Base-by-base conservation (phyloP, 1,140 invertebrate species). In the Antheraea mylitta region DNA sequence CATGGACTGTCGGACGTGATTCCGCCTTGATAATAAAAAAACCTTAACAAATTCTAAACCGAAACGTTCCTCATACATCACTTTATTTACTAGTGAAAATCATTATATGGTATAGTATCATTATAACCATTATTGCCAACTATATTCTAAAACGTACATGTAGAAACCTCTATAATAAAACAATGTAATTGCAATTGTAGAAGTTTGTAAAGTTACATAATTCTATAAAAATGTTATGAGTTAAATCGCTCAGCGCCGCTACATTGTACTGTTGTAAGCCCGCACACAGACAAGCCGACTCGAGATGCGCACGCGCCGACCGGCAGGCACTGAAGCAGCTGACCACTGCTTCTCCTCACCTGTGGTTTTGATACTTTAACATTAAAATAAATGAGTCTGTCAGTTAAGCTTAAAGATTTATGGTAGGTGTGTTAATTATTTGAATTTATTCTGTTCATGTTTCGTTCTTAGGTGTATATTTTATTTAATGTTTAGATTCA, bases 261-360 rank as follows among this genome's bases (percentile, higher is more conserved):
- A 59, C 19, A 64, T 73, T 78, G 70, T 18, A 60, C 77, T 62
- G 42, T 38, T 53, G 16, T 13, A 13, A 53, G 45, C 45, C 11
- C 75, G 68, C 74, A 73, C 68, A 72, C 76, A 78, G 75, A 79
- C 75, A 76, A 71, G 68, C 78, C 75, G 80, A 72, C 80, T 76
- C 80, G 82, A 84, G 82, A 83, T 82, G 80, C 71, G 74, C 77
- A 73, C 74, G 76, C 77, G 68, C 67, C 71, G 74, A 36, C 59
- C 13, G 59, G 30, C 61, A 13, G 58, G 62, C 42, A 64, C 67
- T 62, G 70, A 70, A 78, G 80, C 82, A 85, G 84, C 84, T 88
- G 86, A 86, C 79, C 86, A 70, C 66, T 70, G 22, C 59, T n/a
- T 64, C 69, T 45, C 18, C 67, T 16, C 72, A 70, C 19, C 9